These are phyloP conservation scores for Albula goreensis DNA, from an alignment of 2,113 vertebrate genomes.

Conservation along the genomic window DNA sequence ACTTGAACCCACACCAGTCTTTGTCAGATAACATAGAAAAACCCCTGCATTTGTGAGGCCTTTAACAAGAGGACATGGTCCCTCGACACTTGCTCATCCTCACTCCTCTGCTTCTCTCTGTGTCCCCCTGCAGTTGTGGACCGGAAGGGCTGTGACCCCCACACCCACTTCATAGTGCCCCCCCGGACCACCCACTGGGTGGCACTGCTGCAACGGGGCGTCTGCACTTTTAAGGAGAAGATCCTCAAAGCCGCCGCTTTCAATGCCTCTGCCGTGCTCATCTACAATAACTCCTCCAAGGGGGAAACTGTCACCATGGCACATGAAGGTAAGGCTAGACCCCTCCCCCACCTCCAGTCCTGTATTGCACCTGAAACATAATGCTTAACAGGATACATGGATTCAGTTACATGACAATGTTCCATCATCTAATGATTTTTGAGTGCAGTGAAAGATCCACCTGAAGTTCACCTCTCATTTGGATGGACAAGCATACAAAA, in stretches of 20 bases:
- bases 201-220: slow-evolving; percentile 90
- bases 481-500: too few relatives aligned
- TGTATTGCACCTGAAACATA: not conserved
- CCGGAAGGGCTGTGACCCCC: slow-evolving; percentile 89
- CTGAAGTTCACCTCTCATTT: too few relatives aligned
- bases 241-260: slow-evolving; percentile 87
- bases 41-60: too few relatives aligned
- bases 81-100: not conserved
- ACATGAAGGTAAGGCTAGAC: slow-evolving; percentile 82
- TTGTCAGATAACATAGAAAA: too few relatives aligned
- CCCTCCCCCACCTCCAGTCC: not conserved
- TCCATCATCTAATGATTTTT: too few relatives aligned
- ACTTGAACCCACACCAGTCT: too few relatives aligned
- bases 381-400: too few relatives aligned
- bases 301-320: slow-evolving; percentile 92
- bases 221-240: slow-evolving; percentile 96
- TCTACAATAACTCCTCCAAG: slow-evolving; percentile 93
- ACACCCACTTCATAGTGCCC: slow-evolving; percentile 86
- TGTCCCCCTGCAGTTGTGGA: slow-evolving; percentile 74
- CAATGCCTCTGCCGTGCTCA: slow-evolving; percentile 91
- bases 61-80: not conserved
- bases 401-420: too few relatives aligned
- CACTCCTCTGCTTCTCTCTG: slow-evolving; percentile 22
- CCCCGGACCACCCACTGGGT: slow-evolving; percentile 90
- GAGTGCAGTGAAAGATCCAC: too few relatives aligned